These are phyloP conservation scores for Gymnoscelis rufifasciata DNA, from an alignment of 2,888 invertebrate species.

Conservation along the genomic window DNA sequence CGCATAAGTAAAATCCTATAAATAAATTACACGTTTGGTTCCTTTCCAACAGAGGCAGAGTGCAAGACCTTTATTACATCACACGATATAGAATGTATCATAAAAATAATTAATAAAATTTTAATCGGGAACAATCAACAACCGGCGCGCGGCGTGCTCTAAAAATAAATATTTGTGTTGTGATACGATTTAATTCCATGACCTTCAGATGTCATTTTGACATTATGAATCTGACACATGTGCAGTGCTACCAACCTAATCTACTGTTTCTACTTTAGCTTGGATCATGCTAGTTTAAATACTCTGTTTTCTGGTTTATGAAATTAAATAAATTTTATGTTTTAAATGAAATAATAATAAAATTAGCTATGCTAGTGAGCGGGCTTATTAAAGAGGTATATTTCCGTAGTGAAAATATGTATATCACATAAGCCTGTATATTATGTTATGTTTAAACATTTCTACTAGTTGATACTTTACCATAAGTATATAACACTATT, in stretches of 20 bases:
- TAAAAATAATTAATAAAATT: conserved; percentile 33
- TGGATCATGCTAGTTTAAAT: no score
- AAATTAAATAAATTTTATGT: no score
- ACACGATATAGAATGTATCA: conserved; percentile 32
- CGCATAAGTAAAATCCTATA: conserved; percentile 14
- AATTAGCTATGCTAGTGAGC: no score
- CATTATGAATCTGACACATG: conserved; percentile 28
- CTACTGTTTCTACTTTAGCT: no score
- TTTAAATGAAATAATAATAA: no score
- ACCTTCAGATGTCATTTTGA: conserved; percentile 20
- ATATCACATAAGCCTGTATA: no score
- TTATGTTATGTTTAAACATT: no score
- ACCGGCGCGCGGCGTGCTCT: conserved; percentile 19
- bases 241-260: conserved; percentile 26
- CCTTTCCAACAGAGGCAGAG: conserved; percentile 21
- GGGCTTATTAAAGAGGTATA: no score
- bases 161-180: conserved; percentile 25
- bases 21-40: conserved; percentile 22
- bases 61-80: conserved; percentile 39
- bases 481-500: no score
- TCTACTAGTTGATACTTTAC: no score
- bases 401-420: no score
- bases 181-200: conserved; percentile 3
- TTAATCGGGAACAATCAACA: conserved; percentile 27
- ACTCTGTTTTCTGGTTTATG: no score